A percentile compares a stretch with the other conserved stretches of the same genome.
Conservation (phyloP, 2,888 invertebrate genomes). For the Noctua fimbriata region DNA sequence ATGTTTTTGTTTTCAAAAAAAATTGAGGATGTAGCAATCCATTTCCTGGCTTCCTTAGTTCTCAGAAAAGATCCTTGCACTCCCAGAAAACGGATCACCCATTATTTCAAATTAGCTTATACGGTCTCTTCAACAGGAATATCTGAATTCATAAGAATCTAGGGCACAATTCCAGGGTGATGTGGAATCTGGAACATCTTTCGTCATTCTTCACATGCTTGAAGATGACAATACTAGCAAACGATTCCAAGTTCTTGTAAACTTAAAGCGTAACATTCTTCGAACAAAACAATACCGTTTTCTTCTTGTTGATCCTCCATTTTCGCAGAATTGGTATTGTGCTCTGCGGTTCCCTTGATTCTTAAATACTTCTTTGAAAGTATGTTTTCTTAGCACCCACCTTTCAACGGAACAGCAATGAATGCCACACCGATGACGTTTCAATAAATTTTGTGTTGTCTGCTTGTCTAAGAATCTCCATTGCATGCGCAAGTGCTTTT, state of each 20-base stretch:
- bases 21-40: too few relatives aligned
- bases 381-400: not conserved
- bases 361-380: not conserved
- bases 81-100: not conserved
- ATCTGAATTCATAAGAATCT: not conserved
- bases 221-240: constrained; percentile 23
- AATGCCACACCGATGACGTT: not conserved
- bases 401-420: not conserved
- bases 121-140: not conserved
- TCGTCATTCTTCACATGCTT: constrained; percentile 8
- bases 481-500: not conserved
- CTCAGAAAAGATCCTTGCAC: not conserved
- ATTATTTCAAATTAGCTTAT: not conserved
- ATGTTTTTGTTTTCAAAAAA: too few relatives aligned
- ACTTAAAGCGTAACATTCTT: constrained; percentile 25
- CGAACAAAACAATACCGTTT: constrained; percentile 51
- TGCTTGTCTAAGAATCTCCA: not conserved
- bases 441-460: not conserved
- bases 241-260: constrained; percentile 19
- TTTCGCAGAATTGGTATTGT: not conserved
- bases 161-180: not conserved
- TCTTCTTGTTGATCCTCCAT: constrained; percentile 12
- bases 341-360: not conserved
- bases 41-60: not conserved
- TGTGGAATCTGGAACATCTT: not conserved